phyloP scores from a whole-genome alignment of 2,113 vertebrate genomes.

The Psittacula cyanocephala region DNA sequence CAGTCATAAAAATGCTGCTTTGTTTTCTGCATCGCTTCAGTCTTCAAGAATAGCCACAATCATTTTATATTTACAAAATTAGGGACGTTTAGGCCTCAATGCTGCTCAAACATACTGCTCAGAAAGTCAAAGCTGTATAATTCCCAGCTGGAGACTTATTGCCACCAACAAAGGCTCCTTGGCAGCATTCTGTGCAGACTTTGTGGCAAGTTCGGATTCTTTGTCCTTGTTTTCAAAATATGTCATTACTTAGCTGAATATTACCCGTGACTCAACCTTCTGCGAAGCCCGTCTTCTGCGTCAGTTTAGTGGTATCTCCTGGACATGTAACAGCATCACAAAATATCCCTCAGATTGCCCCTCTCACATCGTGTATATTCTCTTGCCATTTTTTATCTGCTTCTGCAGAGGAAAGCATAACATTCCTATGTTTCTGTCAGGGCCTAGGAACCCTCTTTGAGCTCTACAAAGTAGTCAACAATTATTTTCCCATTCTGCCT shows the following conservation, averaged over 20 bases:
- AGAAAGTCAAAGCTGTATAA: not conserved
- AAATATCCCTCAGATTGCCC: not conserved
- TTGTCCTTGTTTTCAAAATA: not conserved
- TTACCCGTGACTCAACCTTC: not conserved
- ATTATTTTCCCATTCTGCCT: not conserved
- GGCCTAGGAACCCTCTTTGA: not conserved
- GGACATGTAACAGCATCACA: not conserved
- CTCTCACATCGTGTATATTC: not conserved
- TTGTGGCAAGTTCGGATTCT: not conserved
- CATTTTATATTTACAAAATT: not conserved
- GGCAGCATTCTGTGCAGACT: not conserved
- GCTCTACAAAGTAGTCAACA: not conserved
- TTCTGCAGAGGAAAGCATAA: not conserved
- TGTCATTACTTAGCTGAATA: not conserved
- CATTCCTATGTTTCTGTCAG: not conserved
- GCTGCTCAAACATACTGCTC: not conserved
- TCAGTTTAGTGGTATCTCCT: not conserved
- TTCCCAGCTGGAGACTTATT: not conserved
- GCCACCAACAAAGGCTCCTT: not conserved
- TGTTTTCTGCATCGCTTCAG: not conserved
- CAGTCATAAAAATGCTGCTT: not conserved
- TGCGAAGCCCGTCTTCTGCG: not conserved
- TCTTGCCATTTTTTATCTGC: not conserved
- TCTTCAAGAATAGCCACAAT: fast-evolving
- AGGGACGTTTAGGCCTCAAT: fast-evolving